Conservation (phyloP, 2,797 vertebrate genomes). For the Micrastur ruficollis region DNA sequence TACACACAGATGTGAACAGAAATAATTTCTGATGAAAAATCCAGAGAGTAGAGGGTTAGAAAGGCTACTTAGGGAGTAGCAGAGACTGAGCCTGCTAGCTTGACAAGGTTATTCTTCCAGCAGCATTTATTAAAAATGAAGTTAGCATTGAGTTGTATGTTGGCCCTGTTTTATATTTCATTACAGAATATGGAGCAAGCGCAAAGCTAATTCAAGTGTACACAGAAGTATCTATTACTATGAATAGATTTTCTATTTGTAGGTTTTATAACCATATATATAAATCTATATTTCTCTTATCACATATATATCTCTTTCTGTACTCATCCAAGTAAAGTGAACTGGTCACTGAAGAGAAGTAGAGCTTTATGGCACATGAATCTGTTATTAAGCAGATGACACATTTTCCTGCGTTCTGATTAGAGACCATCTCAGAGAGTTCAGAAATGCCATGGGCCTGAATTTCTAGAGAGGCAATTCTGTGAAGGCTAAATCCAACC, state of each 20-base stretch:
- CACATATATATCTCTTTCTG: neutral
- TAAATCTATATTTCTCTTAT: neutral
- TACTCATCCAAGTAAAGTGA: neutral
- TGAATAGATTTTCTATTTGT: neutral
- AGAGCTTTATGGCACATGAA: neutral
- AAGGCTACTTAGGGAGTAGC: neutral
- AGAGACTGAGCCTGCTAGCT: neutral
- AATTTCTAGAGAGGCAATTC: neutral
- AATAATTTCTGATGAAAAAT: neutral
- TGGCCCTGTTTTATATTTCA: neutral
- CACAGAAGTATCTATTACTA: neutral
- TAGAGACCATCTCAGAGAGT: neutral
- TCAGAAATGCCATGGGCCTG: neutral
- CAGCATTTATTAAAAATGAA: neutral
- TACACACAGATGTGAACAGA: neutral
- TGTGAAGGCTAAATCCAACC: neutral
- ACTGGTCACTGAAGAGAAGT: neutral
- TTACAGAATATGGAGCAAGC: neutral
- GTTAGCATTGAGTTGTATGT: neutral
- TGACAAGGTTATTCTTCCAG: neutral
- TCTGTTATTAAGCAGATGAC: neutral
- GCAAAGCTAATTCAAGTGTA: conserved; percentile 2
- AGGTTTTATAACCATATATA: neutral
- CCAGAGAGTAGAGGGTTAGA: neutral
- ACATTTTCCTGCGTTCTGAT: neutral